phyloP scores from a whole-genome alignment of 2,113 vertebrate genomes.

The Nyctibius bracteatus region DNA sequence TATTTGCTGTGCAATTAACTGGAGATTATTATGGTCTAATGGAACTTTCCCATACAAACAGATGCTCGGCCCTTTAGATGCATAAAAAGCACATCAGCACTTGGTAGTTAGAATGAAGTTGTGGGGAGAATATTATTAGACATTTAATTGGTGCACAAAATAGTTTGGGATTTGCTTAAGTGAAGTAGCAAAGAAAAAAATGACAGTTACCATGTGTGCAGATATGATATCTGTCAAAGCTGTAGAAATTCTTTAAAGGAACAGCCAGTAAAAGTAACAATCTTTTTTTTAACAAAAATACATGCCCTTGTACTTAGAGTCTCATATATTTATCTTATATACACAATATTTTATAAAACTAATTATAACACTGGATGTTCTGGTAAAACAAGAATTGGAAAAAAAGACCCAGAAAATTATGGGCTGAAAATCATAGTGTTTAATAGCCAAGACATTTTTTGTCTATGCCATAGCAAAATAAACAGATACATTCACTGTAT shows the following conservation, averaged over 20 bases:
- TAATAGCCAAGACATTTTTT: not conserved
- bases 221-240: not conserved
- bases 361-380: not conserved
- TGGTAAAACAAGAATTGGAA: not conserved
- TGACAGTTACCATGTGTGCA: not conserved
- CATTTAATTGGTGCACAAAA: not conserved
- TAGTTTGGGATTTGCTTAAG: not conserved
- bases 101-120: slow-evolving; percentile 17
- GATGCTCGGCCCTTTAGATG: not conserved
- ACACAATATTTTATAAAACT: not conserved
- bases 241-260: not conserved
- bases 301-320: not conserved
- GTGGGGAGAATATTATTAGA: not conserved
- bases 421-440: not conserved
- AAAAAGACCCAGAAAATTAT: not conserved
- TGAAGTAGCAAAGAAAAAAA: not conserved
- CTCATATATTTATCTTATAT: not conserved
- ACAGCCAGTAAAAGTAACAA: not conserved
- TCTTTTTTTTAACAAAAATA: not conserved
- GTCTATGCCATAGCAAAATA: not conserved
- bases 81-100: not conserved
- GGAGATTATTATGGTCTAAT: slow-evolving; percentile 47
- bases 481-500: not conserved
- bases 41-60: slow-evolving; percentile 44
- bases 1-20: slow-evolving; percentile 72